These are phyloP conservation scores for Cochlearius cochlearius DNA, from an alignment of 2,113 vertebrate species.

Conservation along the genomic window DNA sequence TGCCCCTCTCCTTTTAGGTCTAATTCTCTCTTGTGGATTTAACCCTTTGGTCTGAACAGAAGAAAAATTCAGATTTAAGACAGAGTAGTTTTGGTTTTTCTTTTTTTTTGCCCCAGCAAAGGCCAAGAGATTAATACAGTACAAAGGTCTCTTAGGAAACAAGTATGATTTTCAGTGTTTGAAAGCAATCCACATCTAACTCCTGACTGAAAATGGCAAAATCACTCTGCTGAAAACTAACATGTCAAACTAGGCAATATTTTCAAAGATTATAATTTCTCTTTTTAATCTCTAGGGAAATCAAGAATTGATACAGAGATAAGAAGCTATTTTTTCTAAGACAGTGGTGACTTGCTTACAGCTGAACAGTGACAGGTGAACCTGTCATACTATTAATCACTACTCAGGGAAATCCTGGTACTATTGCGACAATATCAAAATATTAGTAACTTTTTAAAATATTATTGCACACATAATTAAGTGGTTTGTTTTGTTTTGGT, in stretches of 20 bases:
- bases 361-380: neutral
- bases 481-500: neutral
- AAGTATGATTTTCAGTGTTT: neutral
- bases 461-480: neutral
- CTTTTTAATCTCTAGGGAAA: neutral
- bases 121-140: neutral
- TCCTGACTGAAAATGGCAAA: neutral
- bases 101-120: neutral
- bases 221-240: neutral
- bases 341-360: neutral
- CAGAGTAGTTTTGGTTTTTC: neutral
- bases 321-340: neutral
- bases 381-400: neutral
- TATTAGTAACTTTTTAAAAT: neutral
- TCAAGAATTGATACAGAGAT: neutral
- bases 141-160: neutral
- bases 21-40: neutral
- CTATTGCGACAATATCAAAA: neutral
- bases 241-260: neutral
- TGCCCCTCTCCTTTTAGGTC: neutral
- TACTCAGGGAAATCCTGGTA: neutral
- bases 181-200: slow-evolving; percentile 7
- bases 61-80: neutral
- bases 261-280: neutral
- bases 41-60: neutral